Percentiles rank a stretch among this genome's conserved stretches.
phyloP scores from a whole-genome alignment of 2,113 vertebrate species.

The Petrocephalus zakoni region DNA sequence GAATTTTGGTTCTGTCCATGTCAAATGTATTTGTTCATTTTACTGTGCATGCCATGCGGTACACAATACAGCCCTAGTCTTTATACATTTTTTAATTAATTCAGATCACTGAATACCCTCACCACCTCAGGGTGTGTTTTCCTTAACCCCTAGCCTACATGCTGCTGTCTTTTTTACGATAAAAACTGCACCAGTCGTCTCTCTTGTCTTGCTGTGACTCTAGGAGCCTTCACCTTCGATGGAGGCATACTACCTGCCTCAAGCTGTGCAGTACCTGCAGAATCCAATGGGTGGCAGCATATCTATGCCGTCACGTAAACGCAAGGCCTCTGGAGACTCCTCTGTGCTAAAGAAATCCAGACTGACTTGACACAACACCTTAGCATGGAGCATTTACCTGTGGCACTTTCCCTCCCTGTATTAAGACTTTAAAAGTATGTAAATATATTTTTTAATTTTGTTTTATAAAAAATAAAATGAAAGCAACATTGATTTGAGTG shows the following conservation, averaged over 20 bases:
- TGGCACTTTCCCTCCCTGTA: not conserved
- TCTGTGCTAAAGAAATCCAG: constrained; percentile 67
- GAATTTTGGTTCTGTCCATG: not conserved
- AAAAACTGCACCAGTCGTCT: not conserved
- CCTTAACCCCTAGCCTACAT: not conserved
- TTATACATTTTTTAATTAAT: not conserved
- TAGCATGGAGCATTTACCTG: not conserved
- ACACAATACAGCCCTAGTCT: not conserved
- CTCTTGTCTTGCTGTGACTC: not conserved
- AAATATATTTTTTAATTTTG: constrained; percentile 23
- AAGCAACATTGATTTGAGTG: not conserved
- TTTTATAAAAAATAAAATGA: constrained; percentile 18
- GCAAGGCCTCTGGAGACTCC: constrained; percentile 66
- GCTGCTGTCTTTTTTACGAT: not conserved
- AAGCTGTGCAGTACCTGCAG: constrained; percentile 46
- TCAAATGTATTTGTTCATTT: not conserved
- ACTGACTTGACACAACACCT: constrained; percentile 50
- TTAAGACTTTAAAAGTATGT: constrained; percentile 21
- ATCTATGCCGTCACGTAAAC: constrained; percentile 70
- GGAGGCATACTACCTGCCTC: constrained; percentile 69
- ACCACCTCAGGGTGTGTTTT: not conserved
- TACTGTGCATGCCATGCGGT: not conserved
- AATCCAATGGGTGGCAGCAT: constrained; percentile 43
- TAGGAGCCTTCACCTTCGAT: constrained; percentile 76
- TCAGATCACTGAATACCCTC: not conserved